These are phyloP conservation scores for Tringa solitaria DNA, from an alignment of 2,113 vertebrate genomes.

Conservation along the genomic window DNA sequence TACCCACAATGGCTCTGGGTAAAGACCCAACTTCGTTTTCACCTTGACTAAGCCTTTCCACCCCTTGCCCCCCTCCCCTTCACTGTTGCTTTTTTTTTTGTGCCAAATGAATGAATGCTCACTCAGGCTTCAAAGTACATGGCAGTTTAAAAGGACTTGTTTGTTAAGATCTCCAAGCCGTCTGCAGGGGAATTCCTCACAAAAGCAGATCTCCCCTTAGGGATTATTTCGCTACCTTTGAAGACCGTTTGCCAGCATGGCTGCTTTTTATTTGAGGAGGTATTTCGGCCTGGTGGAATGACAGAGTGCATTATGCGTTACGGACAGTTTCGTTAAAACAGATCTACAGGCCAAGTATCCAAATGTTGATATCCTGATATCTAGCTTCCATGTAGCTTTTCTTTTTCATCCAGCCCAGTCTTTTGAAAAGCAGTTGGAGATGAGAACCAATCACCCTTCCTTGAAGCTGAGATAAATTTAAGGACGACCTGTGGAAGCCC, in stretches of 20 bases:
- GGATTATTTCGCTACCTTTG: slow-evolving; percentile 34
- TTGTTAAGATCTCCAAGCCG: slow-evolving; percentile 28
- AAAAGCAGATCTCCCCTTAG: slow-evolving; percentile 25
- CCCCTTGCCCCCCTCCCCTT: not conserved
- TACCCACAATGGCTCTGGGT: not conserved
- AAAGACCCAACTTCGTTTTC: slow-evolving; percentile 11
- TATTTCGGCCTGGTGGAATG: slow-evolving; percentile 35
- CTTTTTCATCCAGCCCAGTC: not conserved
- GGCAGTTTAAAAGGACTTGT: slow-evolving; percentile 8
- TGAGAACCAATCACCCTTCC: not conserved
- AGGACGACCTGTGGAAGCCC: not conserved
- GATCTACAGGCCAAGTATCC: not conserved
- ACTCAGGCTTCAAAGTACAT: slow-evolving; percentile 36
- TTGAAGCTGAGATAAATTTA: not conserved
- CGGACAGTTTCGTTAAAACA: not conserved
- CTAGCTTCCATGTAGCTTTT: not conserved
- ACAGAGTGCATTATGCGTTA: fast-evolving
- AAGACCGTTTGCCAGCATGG: slow-evolving; percentile 17
- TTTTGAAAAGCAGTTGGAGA: not conserved
- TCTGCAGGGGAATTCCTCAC: slow-evolving; percentile 48
- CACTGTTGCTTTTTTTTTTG: not conserved
- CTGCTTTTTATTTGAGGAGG: slow-evolving; percentile 53
- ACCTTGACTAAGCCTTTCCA: slow-evolving; percentile 4
- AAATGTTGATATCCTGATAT: not conserved
- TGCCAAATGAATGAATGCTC: slow-evolving; percentile 48